Evolutionary conservation across 2,797 vertebrate genomes (phyloP).

Genomic region (Xerus rutilus): DNA sequence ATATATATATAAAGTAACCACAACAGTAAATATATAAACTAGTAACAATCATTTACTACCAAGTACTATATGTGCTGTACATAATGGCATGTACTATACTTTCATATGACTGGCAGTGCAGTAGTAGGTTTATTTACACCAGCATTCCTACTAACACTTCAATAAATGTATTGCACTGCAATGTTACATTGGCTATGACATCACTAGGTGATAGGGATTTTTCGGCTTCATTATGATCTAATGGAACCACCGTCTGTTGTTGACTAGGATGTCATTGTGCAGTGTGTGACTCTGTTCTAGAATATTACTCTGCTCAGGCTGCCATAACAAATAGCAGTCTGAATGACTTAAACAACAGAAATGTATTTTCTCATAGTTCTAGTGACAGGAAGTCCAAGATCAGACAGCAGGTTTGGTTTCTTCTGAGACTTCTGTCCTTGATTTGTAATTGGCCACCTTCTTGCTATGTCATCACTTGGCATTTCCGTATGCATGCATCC

Average conservation of each 20-base stretch:
- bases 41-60: too few species aligned
- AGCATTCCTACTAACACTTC: neutral
- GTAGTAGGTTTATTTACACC: neutral
- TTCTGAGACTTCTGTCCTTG: neutral
- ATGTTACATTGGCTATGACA: neutral
- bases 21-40: neutral
- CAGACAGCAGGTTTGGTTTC: too few species aligned
- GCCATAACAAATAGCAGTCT: neutral
- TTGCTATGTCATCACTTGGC: neutral
- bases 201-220: neutral
- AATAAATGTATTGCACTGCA: neutral
- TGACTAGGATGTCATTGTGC: neutral
- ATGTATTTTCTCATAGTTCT: too few species aligned
- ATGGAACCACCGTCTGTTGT: too few species aligned
- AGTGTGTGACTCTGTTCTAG: neutral
- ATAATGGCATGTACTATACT: neutral
- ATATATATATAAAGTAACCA: neutral
- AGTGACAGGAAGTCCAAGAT: too few species aligned
- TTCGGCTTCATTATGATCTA: neutral
- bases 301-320: neutral
- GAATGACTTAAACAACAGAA: too few species aligned
- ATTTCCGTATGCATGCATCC: neutral
- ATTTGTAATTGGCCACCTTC: neutral
- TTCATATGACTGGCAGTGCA: neutral
- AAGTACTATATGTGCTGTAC: too few species aligned